A percentile compares a stretch with the other conserved stretches of the same genome.
Conservation (phyloP, 2,113 vertebrate genomes). For the Neodontobutis hainanensis region DNA sequence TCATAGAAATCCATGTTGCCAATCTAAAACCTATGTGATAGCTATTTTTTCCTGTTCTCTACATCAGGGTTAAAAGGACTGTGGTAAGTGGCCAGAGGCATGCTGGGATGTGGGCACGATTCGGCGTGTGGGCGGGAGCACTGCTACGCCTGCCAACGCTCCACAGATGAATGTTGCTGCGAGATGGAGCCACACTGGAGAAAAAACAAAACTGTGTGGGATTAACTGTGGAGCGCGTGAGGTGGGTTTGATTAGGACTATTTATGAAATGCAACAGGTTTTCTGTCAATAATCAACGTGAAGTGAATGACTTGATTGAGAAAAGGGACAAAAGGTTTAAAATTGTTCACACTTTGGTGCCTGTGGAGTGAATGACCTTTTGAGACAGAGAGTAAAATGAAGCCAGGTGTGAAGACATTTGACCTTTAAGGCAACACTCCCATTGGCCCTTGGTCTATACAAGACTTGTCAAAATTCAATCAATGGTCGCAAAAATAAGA, state of each 20-base stretch:
- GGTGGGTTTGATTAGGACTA: not conserved
- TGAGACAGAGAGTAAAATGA: not conserved
- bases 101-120: constrained; percentile 43
- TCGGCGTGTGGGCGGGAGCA: constrained; percentile 45
- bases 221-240: not conserved
- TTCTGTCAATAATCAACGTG: not conserved
- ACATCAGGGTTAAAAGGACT: constrained; percentile 44
- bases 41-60: constrained; percentile 2
- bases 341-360: no score
- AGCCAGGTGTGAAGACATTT: not conserved
- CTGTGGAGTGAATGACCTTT: not conserved
- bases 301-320: not conserved
- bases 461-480: no score
- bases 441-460: no score
- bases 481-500: no score
- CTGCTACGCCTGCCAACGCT: constrained; percentile 51
- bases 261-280: not conserved
- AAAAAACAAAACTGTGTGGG: not conserved
- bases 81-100: constrained; percentile 44
- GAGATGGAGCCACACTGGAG: constrained; percentile 20
- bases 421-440: not conserved
- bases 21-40: no score
- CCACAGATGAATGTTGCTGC: constrained; percentile 39
- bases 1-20: no score
- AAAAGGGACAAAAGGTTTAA: not conserved